Percentiles rank a stretch among this genome's conserved stretches.
Conservation (phyloP, 2,113 vertebrate species). For the Bufo gargarizans region DNA sequence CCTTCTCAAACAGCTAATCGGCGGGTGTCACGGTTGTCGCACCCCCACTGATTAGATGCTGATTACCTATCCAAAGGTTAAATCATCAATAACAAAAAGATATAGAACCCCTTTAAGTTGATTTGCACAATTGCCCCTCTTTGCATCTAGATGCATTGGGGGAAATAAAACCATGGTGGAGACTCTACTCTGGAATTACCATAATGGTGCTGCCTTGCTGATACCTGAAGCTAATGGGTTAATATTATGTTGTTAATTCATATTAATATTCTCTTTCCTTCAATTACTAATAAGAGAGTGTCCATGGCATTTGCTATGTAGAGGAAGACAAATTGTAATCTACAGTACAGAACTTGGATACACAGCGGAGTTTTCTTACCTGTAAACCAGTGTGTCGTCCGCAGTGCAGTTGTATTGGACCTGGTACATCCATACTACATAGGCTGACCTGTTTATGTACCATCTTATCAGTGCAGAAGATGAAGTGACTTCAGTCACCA, state of each 20-base stretch:
- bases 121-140: too few relatives aligned
- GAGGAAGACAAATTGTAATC: not conserved
- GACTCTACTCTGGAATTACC: too few relatives aligned
- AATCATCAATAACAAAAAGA: too few relatives aligned
- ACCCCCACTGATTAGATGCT: too few relatives aligned
- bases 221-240: too few relatives aligned
- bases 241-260: not conserved
- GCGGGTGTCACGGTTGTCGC: too few relatives aligned
- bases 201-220: too few relatives aligned
- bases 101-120: too few relatives aligned
- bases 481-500: constrained; percentile 81
- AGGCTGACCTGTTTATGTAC: constrained; percentile 75
- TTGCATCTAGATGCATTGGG: too few relatives aligned
- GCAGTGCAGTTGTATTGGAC: constrained; percentile 76
- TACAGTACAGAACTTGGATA: not conserved
- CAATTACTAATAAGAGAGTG: not conserved
- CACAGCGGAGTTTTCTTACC: constrained; percentile 62
- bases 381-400: constrained; percentile 72
- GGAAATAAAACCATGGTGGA: too few relatives aligned
- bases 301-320: not conserved
- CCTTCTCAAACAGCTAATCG: too few relatives aligned
- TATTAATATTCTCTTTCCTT: not conserved
- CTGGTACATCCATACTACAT: constrained; percentile 73
- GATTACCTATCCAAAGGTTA: too few relatives aligned
- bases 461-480: constrained; percentile 86